These are phyloP conservation scores for Apamea sordens DNA, from an alignment of 2,888 invertebrate genomes.

Conservation along the genomic window DNA sequence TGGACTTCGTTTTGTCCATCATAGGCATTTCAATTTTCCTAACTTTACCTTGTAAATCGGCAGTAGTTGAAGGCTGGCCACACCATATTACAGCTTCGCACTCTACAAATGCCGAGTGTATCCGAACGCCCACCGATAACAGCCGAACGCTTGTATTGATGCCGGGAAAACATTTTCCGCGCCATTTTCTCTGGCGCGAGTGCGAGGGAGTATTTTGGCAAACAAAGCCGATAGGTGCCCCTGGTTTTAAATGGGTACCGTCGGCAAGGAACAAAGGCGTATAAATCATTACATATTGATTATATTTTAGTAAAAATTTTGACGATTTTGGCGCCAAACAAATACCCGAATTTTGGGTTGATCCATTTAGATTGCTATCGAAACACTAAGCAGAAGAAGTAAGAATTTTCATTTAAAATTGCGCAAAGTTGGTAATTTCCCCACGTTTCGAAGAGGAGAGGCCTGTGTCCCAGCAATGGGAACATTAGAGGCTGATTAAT, in stretches of 20 bases:
- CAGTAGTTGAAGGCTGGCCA: conserved; percentile 64
- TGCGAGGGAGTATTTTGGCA: conserved; percentile 79
- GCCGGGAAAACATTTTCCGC: conserved; percentile 87
- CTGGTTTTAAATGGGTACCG: conserved; percentile 71
- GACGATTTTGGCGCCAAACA: too few species aligned
- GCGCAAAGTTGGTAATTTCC: not conserved
- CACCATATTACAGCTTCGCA: conserved; percentile 81
- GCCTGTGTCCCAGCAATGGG: not conserved
- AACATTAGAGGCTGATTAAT: not conserved
- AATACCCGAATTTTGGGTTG: too few species aligned
- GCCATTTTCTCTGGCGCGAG: conserved; percentile 83
- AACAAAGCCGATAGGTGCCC: conserved; percentile 73
- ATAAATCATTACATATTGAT: conserved; percentile 26
- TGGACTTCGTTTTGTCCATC: not conserved
- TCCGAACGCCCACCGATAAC: conserved; percentile 78
- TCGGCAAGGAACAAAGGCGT: conserved; percentile 62
- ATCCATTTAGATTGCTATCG: too few species aligned
- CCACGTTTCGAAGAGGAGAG: not conserved
- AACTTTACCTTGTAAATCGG: conserved; percentile 3
- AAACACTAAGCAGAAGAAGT: not conserved
- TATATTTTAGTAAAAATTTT: conserved; percentile 13
- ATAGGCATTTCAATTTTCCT: not conserved
- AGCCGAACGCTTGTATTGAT: conserved; percentile 83
- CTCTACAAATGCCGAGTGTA: conserved; percentile 72
- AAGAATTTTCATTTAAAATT: conserved; percentile 3